A percentile compares a stretch with the other conserved stretches of the same genome.
These are phyloP conservation scores for Busseola fusca DNA, from an alignment of 2,888 invertebrate genomes.

Conservation along the genomic window DNA sequence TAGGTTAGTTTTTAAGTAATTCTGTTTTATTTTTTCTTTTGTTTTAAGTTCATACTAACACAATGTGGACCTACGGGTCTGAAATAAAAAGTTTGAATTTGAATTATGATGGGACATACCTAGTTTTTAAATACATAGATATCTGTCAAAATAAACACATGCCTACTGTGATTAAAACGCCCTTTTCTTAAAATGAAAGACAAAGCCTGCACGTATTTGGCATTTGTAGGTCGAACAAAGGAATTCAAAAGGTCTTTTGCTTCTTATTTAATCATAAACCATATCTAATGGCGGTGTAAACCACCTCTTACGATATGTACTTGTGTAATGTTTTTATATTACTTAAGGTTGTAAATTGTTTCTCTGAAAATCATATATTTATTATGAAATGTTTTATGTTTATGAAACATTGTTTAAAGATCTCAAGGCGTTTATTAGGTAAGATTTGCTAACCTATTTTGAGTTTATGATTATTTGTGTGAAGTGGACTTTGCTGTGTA, in stretches of 20 bases:
- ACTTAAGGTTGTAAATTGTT: background rate
- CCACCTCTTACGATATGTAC: background rate
- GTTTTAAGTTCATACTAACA: too few species aligned
- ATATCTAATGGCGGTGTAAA: background rate
- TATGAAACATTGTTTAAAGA: conserved; percentile 11
- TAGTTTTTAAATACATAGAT: background rate
- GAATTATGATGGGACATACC: background rate
- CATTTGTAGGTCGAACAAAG: background rate
- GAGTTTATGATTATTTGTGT: conserved; percentile 12
- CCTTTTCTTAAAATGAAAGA: too few species aligned
- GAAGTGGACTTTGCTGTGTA: conserved; percentile 4
- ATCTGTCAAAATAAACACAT: background rate
- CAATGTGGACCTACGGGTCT: too few species aligned
- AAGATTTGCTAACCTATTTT: conserved; percentile 14
- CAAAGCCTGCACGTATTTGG: background rate
- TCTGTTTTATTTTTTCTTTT: too few species aligned
- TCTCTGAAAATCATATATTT: background rate
- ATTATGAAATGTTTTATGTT: background rate
- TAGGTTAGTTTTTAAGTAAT: too few species aligned
- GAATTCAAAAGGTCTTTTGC: background rate
- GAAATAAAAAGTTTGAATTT: too few species aligned
- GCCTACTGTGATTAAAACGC: background rate
- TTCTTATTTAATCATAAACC: background rate
- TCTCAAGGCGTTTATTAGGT: conserved; percentile 11
- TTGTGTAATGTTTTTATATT: background rate